A percentile compares a stretch with the other conserved stretches of the same genome.
These are phyloP conservation scores for Cydia strobilella DNA, from an alignment of 1,140 invertebrate species.

Conservation along the genomic window DNA sequence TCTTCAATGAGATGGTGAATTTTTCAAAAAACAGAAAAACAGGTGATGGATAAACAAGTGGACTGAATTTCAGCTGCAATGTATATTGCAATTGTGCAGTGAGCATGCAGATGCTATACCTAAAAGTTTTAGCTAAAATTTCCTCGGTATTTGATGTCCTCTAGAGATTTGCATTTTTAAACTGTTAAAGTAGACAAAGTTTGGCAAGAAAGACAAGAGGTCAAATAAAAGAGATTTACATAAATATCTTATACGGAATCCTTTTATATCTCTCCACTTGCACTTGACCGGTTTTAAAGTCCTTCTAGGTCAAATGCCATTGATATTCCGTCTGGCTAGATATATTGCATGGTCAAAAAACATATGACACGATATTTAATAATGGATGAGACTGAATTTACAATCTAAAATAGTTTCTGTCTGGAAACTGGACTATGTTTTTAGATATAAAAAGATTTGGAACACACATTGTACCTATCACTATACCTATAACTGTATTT, in stretches of 20 bases:
- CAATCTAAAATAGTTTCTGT: conserved; percentile 72
- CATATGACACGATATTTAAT: conserved; percentile 71
- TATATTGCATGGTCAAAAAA: conserved; percentile 79
- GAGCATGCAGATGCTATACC: too few relatives aligned
- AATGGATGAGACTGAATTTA: conserved; percentile 76
- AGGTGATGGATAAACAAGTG: too few relatives aligned
- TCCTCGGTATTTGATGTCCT: too few relatives aligned
- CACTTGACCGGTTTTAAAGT: conserved; percentile 46
- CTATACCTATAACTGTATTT: conserved; percentile 19
- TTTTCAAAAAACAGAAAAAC: too few relatives aligned
- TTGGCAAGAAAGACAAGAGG: too few relatives aligned
- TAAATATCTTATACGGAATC: neutral
- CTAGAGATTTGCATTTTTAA: too few relatives aligned
- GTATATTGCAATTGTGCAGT: too few relatives aligned
- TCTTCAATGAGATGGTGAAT: too few relatives aligned
- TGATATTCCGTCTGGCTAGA: conserved; percentile 70
- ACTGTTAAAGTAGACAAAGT: too few relatives aligned
- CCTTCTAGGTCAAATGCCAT: conserved; percentile 76
- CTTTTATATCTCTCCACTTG: conserved; percentile 31
- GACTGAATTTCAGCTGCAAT: too few relatives aligned
- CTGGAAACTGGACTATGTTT: conserved; percentile 50
- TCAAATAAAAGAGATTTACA: neutral
- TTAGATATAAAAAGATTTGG: conserved; percentile 2
- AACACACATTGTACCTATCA: conserved; percentile 20
- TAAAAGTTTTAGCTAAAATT: too few relatives aligned